A percentile compares a stretch with the other conserved stretches of the same genome.
Evolutionary conservation across 2,797 vertebrate genomes (phyloP).

Genomic region (Ptychobarbus kaznakovi): DNA sequence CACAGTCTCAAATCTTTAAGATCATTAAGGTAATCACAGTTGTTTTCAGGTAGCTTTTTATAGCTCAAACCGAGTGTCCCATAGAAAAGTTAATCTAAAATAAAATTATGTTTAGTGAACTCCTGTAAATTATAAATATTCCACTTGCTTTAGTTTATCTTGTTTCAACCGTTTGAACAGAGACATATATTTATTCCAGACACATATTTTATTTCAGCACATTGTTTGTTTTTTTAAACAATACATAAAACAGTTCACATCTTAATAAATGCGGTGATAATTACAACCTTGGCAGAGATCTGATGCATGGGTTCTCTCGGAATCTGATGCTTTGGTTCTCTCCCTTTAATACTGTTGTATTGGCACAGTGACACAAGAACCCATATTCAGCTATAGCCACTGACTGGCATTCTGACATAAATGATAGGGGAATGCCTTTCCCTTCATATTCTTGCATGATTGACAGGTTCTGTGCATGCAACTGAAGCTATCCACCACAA

Average conservation of each 20-base stretch:
- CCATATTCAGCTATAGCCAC: neutral
- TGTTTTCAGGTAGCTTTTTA: conserved; percentile 75
- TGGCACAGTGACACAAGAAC: conserved; percentile 21
- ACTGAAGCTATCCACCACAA: neutral
- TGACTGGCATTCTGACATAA: conserved; percentile 16
- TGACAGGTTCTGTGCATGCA: neutral
- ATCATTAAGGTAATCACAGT: conserved; percentile 89
- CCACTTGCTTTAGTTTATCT: neutral
- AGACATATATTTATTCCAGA: neutral
- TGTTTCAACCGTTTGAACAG: neutral
- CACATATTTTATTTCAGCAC: neutral
- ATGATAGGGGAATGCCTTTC: neutral
- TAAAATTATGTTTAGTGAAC: neutral
- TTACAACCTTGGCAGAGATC: neutral
- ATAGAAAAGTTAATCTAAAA: neutral
- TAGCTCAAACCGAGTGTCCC: conserved; percentile 67
- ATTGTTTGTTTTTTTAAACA: neutral
- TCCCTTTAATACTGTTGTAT: neutral
- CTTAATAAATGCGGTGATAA: neutral
- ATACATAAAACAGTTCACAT: neutral
- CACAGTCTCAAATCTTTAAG: conserved; percentile 85
- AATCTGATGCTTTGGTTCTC: neutral
- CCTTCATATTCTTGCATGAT: neutral
- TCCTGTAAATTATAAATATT: neutral
- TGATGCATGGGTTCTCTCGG: neutral